A percentile compares a stretch with the other conserved stretches of the same genome.
Evolutionary conservation across 2,113 vertebrate genomes (phyloP).

Genomic region (Piprites chloris): DNA sequence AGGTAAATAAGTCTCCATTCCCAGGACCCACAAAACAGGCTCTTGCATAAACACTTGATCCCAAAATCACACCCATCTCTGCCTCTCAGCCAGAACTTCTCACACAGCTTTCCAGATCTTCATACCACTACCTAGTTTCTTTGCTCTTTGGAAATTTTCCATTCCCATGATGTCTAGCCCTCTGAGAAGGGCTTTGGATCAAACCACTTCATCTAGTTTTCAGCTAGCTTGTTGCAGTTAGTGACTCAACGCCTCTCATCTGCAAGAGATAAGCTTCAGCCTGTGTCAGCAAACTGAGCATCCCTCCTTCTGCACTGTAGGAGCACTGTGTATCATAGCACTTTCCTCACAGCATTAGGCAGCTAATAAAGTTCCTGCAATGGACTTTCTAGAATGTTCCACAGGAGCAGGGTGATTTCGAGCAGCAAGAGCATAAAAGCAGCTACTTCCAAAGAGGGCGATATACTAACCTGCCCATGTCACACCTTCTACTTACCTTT

Average conservation of each 20-base stretch:
- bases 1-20: background rate
- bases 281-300: background rate
- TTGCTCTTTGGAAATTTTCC: background rate
- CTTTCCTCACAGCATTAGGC: background rate
- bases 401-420: background rate
- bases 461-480: background rate
- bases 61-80: background rate
- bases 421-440: background rate
- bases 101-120: background rate
- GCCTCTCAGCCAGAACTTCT: background rate
- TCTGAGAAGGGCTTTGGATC: background rate
- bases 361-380: background rate
- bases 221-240: background rate
- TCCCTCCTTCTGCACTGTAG: fast-evolving
- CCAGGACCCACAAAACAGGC: background rate
- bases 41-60: background rate
- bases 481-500: background rate
- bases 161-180: background rate
- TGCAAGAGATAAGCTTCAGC: background rate
- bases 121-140: background rate
- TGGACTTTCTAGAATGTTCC: background rate
- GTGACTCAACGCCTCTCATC: background rate
- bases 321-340: background rate
- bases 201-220: background rate
- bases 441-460: background rate